Conservation (phyloP, 2,888 invertebrate species). For the Eupithecia pulchellata region DNA sequence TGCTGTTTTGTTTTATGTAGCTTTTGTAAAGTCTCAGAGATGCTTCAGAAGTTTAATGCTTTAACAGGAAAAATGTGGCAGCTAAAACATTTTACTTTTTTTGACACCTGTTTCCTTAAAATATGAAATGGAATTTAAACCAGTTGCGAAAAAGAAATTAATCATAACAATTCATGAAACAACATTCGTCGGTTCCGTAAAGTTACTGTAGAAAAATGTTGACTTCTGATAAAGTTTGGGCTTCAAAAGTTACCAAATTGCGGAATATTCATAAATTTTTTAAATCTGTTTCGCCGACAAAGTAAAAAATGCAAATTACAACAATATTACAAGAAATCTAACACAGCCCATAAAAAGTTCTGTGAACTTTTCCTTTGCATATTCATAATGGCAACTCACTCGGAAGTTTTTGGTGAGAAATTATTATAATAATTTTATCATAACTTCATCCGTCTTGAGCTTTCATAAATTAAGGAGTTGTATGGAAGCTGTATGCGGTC, state of each 20-base stretch:
- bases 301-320: constrained; percentile 71
- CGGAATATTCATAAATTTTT: constrained; percentile 22
- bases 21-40: not conserved
- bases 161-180: constrained; percentile 1
- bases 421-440: constrained; percentile 82
- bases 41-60: not conserved
- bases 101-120: not conserved
- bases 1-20: not conserved
- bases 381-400: constrained; percentile 79
- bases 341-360: constrained; percentile 79
- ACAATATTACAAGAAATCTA: constrained; percentile 72
- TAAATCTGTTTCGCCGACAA: constrained; percentile 39
- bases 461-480: constrained; percentile 69
- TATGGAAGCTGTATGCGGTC: constrained; percentile 58
- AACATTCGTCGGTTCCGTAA: constrained; percentile 14
- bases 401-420: constrained; percentile 83
- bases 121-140: not conserved
- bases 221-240: constrained; percentile 20
- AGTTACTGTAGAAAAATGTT: constrained; percentile 20
- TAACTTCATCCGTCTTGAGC: constrained; percentile 77
- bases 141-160: not conserved
- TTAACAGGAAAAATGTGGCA: not conserved
- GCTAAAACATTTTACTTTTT: not conserved
- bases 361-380: constrained; percentile 79
- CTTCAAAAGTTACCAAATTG: constrained; percentile 14